These are phyloP conservation scores for Drosophila meridiana DNA, from an alignment of 2,888 invertebrate species.

Conservation along the genomic window DNA sequence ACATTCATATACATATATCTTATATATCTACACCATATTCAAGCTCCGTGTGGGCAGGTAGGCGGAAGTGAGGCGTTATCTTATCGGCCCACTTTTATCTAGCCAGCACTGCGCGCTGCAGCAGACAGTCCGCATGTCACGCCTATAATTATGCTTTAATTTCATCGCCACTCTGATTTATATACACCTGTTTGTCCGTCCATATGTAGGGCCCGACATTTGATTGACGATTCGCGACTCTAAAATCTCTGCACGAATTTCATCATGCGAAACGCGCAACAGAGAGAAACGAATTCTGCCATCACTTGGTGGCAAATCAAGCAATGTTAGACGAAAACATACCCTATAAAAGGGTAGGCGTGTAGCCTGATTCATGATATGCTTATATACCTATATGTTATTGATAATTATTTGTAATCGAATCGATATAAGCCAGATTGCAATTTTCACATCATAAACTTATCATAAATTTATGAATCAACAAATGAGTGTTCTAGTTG, in stretches of 20 bases:
- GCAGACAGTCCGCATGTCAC: constrained; percentile 68
- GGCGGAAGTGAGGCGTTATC: constrained; percentile 53
- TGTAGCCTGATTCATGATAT: neutral
- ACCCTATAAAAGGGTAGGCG: neutral
- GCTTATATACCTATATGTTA: neutral
- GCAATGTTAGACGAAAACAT: neutral
- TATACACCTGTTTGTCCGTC: neutral
- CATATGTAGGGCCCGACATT: constrained; percentile 34
- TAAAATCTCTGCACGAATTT: constrained; percentile 23
- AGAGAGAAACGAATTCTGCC: no score
- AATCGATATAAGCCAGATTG: neutral
- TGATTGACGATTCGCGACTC: constrained; percentile 19
- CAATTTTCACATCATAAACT: neutral
- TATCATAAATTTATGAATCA: neutral
- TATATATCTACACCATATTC: neutral
- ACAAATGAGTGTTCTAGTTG: neutral
- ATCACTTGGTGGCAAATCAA: neutral
- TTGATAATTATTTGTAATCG: neutral
- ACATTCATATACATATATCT: neutral
- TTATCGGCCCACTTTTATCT: constrained; percentile 47
- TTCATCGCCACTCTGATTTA: constrained; percentile 70
- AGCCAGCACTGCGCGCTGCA: constrained; percentile 24
- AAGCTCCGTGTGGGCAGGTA: constrained; percentile 10
- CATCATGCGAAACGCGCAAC: constrained; percentile 18
- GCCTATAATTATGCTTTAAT: constrained; percentile 79